Conservation (phyloP, 2,113 vertebrate species). For the Mohoua ochrocephala region DNA sequence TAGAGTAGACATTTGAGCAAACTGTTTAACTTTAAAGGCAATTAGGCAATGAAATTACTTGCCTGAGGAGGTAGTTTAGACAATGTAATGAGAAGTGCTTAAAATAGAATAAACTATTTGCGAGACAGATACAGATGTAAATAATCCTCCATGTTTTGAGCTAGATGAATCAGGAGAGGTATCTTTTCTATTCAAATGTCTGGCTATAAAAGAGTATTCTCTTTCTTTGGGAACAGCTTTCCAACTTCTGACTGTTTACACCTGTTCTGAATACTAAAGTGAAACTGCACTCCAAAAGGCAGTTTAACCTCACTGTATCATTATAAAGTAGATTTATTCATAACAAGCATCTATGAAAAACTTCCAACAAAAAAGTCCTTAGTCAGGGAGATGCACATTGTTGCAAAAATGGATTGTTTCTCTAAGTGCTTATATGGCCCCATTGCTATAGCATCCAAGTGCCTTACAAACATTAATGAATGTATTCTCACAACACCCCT, state of each 20-base stretch:
- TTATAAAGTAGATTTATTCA: conserved; percentile 58
- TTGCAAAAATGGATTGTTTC: conserved; percentile 59
- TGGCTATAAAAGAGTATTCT: conserved; percentile 12
- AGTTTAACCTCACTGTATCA: conserved; percentile 52
- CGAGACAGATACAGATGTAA: conserved; percentile 31
- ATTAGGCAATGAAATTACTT: conserved; percentile 52
- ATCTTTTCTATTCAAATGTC: neutral
- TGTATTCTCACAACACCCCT: conserved; percentile 61
- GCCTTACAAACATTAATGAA: conserved; percentile 64
- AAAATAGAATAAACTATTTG: conserved; percentile 47
- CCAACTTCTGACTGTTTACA: conserved; percentile 32
- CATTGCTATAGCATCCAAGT: conserved; percentile 1
- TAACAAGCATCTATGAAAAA: conserved; percentile 48
- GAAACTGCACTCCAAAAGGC: conserved; percentile 40
- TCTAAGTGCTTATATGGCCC: conserved; percentile 49
- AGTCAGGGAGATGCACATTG: conserved; percentile 50
- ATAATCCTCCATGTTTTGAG: conserved; percentile 45
- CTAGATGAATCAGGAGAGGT: neutral
- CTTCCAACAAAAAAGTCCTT: conserved; percentile 54
- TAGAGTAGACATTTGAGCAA: conserved; percentile 12
- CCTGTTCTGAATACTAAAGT: conserved; percentile 52
- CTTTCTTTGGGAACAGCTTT: conserved; percentile 15
- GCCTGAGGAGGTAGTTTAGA: conserved; percentile 46
- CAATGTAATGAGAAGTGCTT: conserved; percentile 52
- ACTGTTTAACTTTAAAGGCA: conserved; percentile 58